Conservation (phyloP, 2,113 vertebrate genomes). For the Etia nguti region DNA sequence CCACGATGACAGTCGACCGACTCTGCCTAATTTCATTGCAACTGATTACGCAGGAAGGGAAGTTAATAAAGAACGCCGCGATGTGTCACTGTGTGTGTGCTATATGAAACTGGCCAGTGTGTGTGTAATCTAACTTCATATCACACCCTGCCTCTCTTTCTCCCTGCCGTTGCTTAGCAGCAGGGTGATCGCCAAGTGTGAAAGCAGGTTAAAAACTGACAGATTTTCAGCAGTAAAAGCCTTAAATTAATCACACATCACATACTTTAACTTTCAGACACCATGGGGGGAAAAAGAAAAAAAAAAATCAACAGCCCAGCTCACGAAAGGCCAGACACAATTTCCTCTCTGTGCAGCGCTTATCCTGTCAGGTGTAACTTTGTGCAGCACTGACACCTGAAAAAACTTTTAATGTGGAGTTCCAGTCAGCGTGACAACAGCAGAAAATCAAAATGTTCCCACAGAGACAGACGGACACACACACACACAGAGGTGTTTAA, state of each 20-base stretch:
- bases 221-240: not conserved
- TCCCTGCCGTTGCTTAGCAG: conserved; percentile 38
- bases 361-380: not conserved
- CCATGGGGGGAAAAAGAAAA: not conserved
- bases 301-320: not conserved
- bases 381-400: not conserved
- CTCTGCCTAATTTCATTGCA: conserved; percentile 18
- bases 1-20: not conserved
- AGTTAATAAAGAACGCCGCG: not conserved
- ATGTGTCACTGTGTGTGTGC: not conserved
- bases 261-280: not conserved
- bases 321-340: not conserved
- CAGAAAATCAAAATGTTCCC: not conserved
- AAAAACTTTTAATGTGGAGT: not conserved
- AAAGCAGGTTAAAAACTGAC: not conserved
- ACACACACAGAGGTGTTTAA: not conserved
- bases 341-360: not conserved
- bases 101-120: not conserved
- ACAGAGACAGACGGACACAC: not conserved
- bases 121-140: conserved; percentile 29
- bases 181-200: not conserved
- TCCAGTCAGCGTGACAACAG: not conserved
- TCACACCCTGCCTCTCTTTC: not conserved
- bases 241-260: not conserved
- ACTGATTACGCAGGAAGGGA: conserved; percentile 37